These are phyloP conservation scores for Oscheius sp. DNA, from an alignment of 2,888 invertebrate genomes.

Conservation along the genomic window DNA sequence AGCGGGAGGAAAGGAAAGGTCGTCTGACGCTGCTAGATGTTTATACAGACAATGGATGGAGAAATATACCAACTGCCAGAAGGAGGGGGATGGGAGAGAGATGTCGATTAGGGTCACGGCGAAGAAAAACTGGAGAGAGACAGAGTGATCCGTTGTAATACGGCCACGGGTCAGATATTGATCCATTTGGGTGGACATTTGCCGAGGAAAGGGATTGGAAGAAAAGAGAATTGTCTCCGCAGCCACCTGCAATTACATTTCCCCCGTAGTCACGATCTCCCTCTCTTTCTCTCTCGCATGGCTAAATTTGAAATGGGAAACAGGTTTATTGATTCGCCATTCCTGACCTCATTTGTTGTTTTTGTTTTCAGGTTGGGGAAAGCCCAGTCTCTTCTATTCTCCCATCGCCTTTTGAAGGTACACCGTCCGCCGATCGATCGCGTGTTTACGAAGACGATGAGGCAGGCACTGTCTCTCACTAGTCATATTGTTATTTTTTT, in stretches of 20 bases:
- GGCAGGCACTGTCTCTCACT: neutral
- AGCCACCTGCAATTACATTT: conserved; percentile 17
- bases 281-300: too few relatives aligned
- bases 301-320: conserved; percentile 14
- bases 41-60: conserved; percentile 5
- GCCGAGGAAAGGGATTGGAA: neutral
- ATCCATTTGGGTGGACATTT: neutral
- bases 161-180: neutral
- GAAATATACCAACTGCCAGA: neutral
- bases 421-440: neutral
- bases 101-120: neutral
- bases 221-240: neutral
- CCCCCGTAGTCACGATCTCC: conserved; percentile 12
- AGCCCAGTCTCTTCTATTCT: too few relatives aligned
- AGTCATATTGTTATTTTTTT: neutral
- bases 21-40: neutral
- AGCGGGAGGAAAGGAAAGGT: neutral
- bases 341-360: neutral
- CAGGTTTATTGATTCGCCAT: neutral
- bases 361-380: too few relatives aligned
- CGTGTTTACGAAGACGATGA: conserved; percentile 3
- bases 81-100: neutral
- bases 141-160: conserved; percentile 5
- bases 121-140: neutral
- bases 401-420: conserved; percentile 14